Evolutionary conservation across 2,888 invertebrate genomes (phyloP), one percentile per base, ranked within the genome.

Genomic region (Salpingus planirostris): DNA sequence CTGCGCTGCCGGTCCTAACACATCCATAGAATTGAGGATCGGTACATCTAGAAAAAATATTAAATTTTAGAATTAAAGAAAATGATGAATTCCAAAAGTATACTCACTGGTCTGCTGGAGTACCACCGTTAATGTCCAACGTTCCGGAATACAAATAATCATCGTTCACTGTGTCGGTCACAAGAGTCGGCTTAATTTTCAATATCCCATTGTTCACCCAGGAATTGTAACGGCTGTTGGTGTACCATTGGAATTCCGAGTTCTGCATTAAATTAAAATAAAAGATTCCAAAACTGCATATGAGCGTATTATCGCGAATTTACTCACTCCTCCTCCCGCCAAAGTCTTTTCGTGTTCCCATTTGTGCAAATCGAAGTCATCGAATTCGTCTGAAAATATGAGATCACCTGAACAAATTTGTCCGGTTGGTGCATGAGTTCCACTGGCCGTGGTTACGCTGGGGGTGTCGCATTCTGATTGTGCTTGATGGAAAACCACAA

Each of bases 161-260:
- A 42, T 70, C 60, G 7, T 74, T 74, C 24, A 62, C 64, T 41
- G 73, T 69, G 42, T 76, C 74, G 4, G 71, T 58, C 0, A 71
- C 67, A 15, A 78, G 52, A 0, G 74, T 70, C 1, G 83, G 82
- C 44, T 70, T 70, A 41, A 83, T 71, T 58, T 67, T 69, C 7
- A 82, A 64, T 5, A 59, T 55, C 1, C 80, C 77, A 46, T 70
- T 63, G 44, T 68, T 62, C 1, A 67, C 62, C 57, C 70, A 81
- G 27, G 78, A 78, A 60, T 80, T 80, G 1, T 71, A 65, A 13
- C 80, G 68, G 55, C 78, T 78, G 64, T 81, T 80, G 46, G 60
- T 69, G 57, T 79, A 80, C 63, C 75, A 76, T 59, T 81, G 76
- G 59, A 80, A 81, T 56, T 80, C 79, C 75, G 76, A 75, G 57